phyloP scores from a whole-genome alignment of 2,888 invertebrate genomes.

The Chromoteleia sp. region DNA sequence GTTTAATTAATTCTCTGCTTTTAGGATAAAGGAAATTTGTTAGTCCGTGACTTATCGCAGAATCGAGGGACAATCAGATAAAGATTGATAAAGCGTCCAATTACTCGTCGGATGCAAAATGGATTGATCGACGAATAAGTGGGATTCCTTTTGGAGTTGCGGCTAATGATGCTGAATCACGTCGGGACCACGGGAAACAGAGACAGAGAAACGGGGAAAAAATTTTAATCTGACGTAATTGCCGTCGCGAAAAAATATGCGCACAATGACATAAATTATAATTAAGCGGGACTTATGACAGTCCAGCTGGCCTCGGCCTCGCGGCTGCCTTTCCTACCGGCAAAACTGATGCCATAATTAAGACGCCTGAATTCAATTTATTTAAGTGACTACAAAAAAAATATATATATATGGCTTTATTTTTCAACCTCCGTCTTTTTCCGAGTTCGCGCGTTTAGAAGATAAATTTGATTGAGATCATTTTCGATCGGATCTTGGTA shows the following conservation, averaged over 20 bases:
- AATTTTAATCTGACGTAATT: slow-evolving; percentile 52
- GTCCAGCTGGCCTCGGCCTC: slow-evolving; percentile 46
- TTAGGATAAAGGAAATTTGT: no score
- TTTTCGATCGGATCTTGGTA: background rate
- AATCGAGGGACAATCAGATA: background rate
- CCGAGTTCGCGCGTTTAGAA: background rate
- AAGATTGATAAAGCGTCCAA: slow-evolving; percentile 11
- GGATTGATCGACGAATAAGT: slow-evolving; percentile 15
- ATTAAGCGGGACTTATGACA: slow-evolving; percentile 48
- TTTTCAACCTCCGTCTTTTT: background rate
- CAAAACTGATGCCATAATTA: slow-evolving; percentile 41
- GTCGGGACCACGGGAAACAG: slow-evolving; percentile 20
- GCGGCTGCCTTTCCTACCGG: slow-evolving; percentile 20
- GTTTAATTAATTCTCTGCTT: no score
- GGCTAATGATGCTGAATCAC: slow-evolving; percentile 32
- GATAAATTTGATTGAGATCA: background rate
- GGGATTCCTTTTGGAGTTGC: background rate
- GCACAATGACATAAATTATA: slow-evolving; percentile 54
- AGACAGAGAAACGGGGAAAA: background rate
- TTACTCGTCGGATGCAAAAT: slow-evolving; percentile 1
- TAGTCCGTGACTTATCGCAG: background rate
- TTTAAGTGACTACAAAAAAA: background rate
- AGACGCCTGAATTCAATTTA: slow-evolving; percentile 27
- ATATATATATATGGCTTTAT: no score
- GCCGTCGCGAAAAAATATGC: slow-evolving; percentile 37